Evolutionary conservation across 2,888 invertebrate species (phyloP), one percentile per base, ranked within the genome.

Genomic region (Troilus luridus): DNA sequence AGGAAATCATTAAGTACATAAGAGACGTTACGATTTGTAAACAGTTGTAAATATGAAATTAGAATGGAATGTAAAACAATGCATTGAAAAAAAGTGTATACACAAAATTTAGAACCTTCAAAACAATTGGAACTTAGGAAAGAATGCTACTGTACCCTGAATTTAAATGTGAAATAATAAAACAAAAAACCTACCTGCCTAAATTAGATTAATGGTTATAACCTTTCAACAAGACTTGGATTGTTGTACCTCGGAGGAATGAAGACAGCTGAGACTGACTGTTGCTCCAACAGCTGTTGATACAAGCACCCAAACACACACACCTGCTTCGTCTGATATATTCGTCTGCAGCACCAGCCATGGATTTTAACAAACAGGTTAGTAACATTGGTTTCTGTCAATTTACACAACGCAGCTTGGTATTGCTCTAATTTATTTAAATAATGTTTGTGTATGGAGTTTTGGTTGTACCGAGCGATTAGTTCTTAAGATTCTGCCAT

Each of bases 311-410:
- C 41, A 8, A 41, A 56, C 11, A 11, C 21, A 19, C 19, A 11
- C 81, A 81, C 54, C n/a, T 56, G 56, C 56, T 85, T 54, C 85
- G 85, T 21, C 72, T 41, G 72, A 77, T 77, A 56, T 85, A n/a
- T 21, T n/a, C 14, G 17, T 85, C 56, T 0, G n/a, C n/a, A 12
- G 85, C 21, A 3, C n/a, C 10, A 56, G 56, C 17, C 81, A 85
- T 85, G 85, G 85, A 85, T 56, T 85, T 85, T n/a, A 85, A 58
- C n/a, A 85, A 85, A n/a, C 85, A 85, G 85, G 85, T 85, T n/a
- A 56, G 85, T 56, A n/a, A 0, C 21, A 0, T 5, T 56, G 19
- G n/a, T 85, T 56, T n/a, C 85, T 54, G 56, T 21, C 11, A 58
- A 77, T 19, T 17, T 11, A 24, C 12, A 8, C 27, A 17, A 77